These are phyloP conservation scores for Gopherus evgoodei DNA, from an alignment of 2,113 vertebrate genomes.

Conservation along the genomic window DNA sequence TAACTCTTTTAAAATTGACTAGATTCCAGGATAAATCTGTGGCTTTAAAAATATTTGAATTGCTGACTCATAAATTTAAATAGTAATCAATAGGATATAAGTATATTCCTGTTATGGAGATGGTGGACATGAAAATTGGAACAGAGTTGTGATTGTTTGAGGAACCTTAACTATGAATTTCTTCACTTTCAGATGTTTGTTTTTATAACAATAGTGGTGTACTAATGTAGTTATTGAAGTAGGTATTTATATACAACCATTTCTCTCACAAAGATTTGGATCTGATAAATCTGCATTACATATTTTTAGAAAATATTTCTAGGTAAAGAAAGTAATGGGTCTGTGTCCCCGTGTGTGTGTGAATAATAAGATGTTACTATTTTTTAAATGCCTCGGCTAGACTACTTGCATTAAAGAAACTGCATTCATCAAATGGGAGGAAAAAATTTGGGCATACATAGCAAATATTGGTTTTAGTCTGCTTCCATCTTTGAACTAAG, in stretches of 20 bases:
- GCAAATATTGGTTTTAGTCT: conserved; percentile 61
- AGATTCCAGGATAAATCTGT: background rate
- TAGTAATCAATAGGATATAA: background rate
- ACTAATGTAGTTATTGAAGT: background rate
- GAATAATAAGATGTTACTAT: conserved; percentile 57
- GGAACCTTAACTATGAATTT: background rate
- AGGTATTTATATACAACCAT: conserved; percentile 33
- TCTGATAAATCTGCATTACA: conserved; percentile 17
- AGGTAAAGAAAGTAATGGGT: conserved; percentile 55
- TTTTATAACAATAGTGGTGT: conserved; percentile 16
- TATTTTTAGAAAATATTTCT: conserved; percentile 73
- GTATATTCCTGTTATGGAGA: conserved; percentile 13
- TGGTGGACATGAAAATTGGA: background rate
- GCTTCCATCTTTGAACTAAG: conserved; percentile 44
- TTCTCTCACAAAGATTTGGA: conserved; percentile 34
- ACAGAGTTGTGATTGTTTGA: conserved; percentile 53
- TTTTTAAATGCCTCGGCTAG: conserved; percentile 31
- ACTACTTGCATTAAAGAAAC: conserved; percentile 15
- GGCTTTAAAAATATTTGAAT: background rate
- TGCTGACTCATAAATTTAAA: conserved; percentile 3
- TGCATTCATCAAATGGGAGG: background rate
- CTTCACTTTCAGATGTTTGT: conserved; percentile 52
- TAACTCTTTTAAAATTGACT: background rate
- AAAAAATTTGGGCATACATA: conserved; percentile 44
- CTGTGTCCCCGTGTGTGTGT: background rate